Evolutionary conservation across 1,140 invertebrate species (phyloP).

Genomic region (Penaeus japonicus): DNA sequence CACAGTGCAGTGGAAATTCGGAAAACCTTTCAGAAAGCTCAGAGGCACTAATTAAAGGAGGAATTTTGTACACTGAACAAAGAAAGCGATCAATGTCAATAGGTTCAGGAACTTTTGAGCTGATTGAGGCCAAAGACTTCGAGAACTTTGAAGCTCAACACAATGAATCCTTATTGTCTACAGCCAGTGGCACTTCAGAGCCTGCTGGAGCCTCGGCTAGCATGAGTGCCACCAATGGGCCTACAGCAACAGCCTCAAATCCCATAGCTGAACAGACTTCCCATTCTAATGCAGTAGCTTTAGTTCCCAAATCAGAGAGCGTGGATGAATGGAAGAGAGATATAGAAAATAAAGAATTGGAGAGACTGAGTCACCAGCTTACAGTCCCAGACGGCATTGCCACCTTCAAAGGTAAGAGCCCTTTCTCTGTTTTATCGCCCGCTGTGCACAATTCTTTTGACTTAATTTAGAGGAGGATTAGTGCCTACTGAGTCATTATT

Average conservation of each 20-base stretch:
- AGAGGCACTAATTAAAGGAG: constrained; percentile 60
- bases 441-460: too few relatives aligned
- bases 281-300: neutral
- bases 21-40: neutral
- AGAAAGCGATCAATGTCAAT: constrained; percentile 58
- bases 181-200: constrained; percentile 64
- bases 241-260: neutral
- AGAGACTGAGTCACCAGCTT: constrained; percentile 61
- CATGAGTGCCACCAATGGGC: neutral
- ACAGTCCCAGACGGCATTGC: constrained; percentile 62
- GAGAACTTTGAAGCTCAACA: constrained; percentile 66
- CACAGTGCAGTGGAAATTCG: too few relatives aligned
- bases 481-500: too few relatives aligned
- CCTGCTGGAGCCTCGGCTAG: constrained; percentile 57
- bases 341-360: constrained; percentile 58
- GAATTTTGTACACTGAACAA: constrained; percentile 61
- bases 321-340: neutral
- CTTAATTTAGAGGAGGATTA: too few relatives aligned
- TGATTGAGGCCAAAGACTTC: constrained; percentile 68
- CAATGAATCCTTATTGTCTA: constrained; percentile 56
- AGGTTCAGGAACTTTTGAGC: constrained; percentile 65
- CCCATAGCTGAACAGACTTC: neutral
- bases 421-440: too few relatives aligned
- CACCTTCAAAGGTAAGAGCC: constrained; percentile 63
- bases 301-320: neutral